A percentile compares a stretch with the other conserved stretches of the same genome.
Evolutionary conservation across 2,888 invertebrate genomes (phyloP).

Genomic region (Oligia strigilis): DNA sequence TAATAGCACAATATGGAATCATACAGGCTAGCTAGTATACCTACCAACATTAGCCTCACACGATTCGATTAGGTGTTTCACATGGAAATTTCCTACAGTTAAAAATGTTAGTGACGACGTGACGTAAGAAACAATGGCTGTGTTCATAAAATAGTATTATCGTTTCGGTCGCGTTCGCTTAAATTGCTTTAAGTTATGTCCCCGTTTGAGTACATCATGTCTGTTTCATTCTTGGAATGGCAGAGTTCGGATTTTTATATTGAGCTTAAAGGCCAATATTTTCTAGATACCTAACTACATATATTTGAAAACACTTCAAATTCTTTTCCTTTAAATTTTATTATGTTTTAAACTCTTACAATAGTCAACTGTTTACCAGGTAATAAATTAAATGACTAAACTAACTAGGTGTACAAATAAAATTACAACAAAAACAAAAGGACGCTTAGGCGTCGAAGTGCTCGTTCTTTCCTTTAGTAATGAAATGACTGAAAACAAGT

Average conservation of each 20-base stretch:
- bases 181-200: slow-evolving; percentile 46
- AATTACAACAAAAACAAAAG: too few species aligned
- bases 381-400: too few species aligned
- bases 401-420: too few species aligned
- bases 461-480: not conserved
- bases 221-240: slow-evolving; percentile 5
- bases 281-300: not conserved
- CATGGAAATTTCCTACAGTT: slow-evolving; percentile 65
- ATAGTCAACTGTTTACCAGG: too few species aligned
- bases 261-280: not conserved
- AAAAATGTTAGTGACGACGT: slow-evolving; percentile 52
- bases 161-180: slow-evolving; percentile 46
- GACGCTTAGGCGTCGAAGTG: too few species aligned
- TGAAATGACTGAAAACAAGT: not conserved
- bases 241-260: not conserved
- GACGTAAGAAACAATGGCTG: slow-evolving; percentile 61
- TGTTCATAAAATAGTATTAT: slow-evolving; percentile 58
- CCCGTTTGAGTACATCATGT: slow-evolving; percentile 13
- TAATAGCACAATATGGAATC: slow-evolving; percentile 26
- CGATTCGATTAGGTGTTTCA: slow-evolving; percentile 49
- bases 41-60: slow-evolving; percentile 32
- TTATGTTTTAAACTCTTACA: too few species aligned
- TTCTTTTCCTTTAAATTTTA: not conserved
- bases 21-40: slow-evolving; percentile 21
- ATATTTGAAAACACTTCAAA: not conserved